Percentiles rank a stretch among this genome's conserved stretches.
These are phyloP conservation scores for Zoanthus solanderi DNA, from an alignment of 92 coral and sea anemone species.

Conservation along the genomic window DNA sequence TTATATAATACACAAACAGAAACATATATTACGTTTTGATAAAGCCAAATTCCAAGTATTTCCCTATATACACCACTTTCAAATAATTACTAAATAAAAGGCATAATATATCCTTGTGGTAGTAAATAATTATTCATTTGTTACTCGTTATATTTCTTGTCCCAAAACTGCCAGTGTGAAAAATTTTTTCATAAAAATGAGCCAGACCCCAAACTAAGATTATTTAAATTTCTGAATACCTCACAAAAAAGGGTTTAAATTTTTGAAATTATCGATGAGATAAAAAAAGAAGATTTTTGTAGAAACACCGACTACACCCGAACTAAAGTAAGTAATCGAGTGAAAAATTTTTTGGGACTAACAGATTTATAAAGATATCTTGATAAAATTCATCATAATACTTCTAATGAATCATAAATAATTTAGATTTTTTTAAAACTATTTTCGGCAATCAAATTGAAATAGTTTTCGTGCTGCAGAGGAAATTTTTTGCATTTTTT, in stretches of 20 bases:
- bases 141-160: background rate
- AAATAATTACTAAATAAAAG: background rate
- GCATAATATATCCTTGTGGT: background rate
- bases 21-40: background rate
- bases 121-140: background rate
- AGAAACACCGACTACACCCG: background rate
- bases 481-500: background rate
- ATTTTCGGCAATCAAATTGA: background rate
- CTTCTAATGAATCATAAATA: background rate
- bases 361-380: background rate
- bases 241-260: background rate
- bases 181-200: background rate
- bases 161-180: background rate
- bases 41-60: conserved; percentile 13
- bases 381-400: conserved; percentile 1
- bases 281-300: background rate
- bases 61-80: conserved; percentile 37
- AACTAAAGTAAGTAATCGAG: background rate
- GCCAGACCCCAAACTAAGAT: background rate
- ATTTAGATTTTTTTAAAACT: background rate
- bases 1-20: background rate
- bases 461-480: background rate
- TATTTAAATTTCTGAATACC: background rate
- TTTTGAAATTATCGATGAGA: background rate
- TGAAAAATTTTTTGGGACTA: background rate